Evolutionary conservation across 2,113 vertebrate genomes (phyloP).

Genomic region (Lophius piscatorius): DNA sequence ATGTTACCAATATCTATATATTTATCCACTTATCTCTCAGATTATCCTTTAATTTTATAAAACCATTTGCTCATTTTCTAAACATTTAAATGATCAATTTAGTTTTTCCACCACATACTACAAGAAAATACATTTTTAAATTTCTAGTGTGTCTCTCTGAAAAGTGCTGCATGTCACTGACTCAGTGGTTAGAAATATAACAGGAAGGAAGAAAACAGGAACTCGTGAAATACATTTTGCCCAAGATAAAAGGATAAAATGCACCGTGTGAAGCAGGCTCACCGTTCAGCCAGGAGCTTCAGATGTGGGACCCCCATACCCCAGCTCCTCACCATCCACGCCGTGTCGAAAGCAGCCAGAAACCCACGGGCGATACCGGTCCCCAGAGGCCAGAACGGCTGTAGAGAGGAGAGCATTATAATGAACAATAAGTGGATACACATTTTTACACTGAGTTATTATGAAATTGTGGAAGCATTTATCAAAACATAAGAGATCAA

Average conservation of each 20-base stretch:
- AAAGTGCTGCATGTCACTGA: no score
- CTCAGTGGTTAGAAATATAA: background rate
- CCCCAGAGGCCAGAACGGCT: conserved; percentile 98
- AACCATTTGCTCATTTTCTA: no score
- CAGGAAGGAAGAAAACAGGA: conserved; percentile 3
- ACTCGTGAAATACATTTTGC: background rate
- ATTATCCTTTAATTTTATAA: no score
- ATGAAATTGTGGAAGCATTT: background rate
- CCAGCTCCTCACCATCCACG: conserved; percentile 95
- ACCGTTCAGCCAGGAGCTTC: conserved; percentile 91
- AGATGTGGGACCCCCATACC: conserved; percentile 79
- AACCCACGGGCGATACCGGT: conserved; percentile 94
- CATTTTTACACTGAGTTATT: background rate
- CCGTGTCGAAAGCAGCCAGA: conserved; percentile 87
- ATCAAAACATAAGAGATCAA: no score
- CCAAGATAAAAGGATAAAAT: background rate
- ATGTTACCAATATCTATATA: no score
- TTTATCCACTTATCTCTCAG: no score
- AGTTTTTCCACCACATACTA: no score
- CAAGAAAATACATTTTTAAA: no score
- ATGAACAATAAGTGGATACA: background rate
- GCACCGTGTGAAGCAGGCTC: conserved; percentile 6
- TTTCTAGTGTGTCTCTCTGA: no score
- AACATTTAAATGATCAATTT: no score
- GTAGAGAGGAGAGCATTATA: conserved; percentile 7